phyloP scores from a whole-genome alignment of 2,113 vertebrate species.

The Bagarius yarrelli region DNA sequence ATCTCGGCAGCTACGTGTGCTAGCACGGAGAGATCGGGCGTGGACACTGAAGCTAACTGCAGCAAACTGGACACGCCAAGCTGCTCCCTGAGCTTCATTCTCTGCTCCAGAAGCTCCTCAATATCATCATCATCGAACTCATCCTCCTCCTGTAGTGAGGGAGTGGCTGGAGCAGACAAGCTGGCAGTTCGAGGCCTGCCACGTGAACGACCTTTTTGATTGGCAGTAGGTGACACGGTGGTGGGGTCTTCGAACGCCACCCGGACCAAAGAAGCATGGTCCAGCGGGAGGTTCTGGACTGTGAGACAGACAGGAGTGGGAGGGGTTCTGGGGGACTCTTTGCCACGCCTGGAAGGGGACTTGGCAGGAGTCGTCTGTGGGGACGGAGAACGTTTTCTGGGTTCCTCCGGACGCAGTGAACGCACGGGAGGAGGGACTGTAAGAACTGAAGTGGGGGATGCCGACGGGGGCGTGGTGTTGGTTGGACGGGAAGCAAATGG shows the following conservation, averaged over 20 bases:
- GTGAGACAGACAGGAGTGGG: slow-evolving; percentile 73
- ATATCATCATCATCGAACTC: slow-evolving; percentile 70
- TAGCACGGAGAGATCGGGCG: slow-evolving; percentile 77
- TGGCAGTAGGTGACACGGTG: slow-evolving; percentile 46
- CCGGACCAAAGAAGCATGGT: slow-evolving; percentile 85
- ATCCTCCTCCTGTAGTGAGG: slow-evolving; percentile 63
- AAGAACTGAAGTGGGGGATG: slow-evolving; percentile 47
- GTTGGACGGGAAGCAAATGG: slow-evolving; percentile 76
- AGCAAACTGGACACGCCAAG: slow-evolving; percentile 72
- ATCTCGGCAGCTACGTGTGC: slow-evolving; percentile 79
- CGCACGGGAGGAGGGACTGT: slow-evolving; percentile 67
- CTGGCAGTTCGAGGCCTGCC: slow-evolving; percentile 64
- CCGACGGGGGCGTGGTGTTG: slow-evolving; percentile 62
- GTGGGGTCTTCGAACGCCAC: slow-evolving; percentile 68
- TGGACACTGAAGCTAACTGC: slow-evolving; percentile 69
- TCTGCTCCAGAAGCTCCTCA: slow-evolving; percentile 57
- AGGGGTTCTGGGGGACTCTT: slow-evolving; percentile 62
- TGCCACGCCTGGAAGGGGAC: slow-evolving; percentile 62
- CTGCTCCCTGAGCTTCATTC: slow-evolving; percentile 69
- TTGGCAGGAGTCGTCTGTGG: slow-evolving; percentile 58
- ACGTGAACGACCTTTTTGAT: slow-evolving; percentile 64
- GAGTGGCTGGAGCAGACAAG: slow-evolving; percentile 51
- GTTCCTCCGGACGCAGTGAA: slow-evolving; percentile 59
- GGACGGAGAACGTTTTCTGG: slow-evolving; percentile 58
- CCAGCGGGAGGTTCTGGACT: slow-evolving; percentile 84